These are phyloP conservation scores for Oithona nana DNA, from an alignment of 2,888 invertebrate species.

Conservation along the genomic window DNA sequence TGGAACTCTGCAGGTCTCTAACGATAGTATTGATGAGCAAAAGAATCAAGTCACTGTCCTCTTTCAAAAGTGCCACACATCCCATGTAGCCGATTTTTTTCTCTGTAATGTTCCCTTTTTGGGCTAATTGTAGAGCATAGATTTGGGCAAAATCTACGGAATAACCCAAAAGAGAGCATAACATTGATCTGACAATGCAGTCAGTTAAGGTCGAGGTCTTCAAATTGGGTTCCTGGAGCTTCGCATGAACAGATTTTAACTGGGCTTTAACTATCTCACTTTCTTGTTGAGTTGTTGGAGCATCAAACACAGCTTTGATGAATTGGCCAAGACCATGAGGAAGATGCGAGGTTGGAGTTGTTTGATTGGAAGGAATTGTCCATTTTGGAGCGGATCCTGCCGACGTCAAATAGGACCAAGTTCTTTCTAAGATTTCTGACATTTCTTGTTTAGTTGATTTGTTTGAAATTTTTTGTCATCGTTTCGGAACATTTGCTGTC, in stretches of 20 bases:
- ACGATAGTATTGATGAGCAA: conserved; percentile 12
- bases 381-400: neutral
- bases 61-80: neutral
- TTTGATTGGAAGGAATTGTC: neutral
- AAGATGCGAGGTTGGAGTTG: neutral
- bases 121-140: conserved; percentile 7
- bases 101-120: conserved; percentile 1
- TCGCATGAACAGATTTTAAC: neutral
- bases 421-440: neutral
- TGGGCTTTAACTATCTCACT: neutral
- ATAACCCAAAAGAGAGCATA: neutral
- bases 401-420: neutral
- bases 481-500: too few relatives aligned
- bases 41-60: conserved; percentile 2
- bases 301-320: neutral
- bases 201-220: neutral
- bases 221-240: conserved; percentile 3
- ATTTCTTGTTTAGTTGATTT: neutral
- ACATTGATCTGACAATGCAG: neutral
- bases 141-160: neutral
- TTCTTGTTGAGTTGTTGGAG: neutral
- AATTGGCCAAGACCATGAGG: conserved; percentile 1
- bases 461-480: too few relatives aligned
- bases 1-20: neutral
- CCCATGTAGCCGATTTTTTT: conserved; percentile 9